These are phyloP conservation scores for Lepidurus arcticus DNA, from an alignment of 1,140 invertebrate species.

Conservation along the genomic window DNA sequence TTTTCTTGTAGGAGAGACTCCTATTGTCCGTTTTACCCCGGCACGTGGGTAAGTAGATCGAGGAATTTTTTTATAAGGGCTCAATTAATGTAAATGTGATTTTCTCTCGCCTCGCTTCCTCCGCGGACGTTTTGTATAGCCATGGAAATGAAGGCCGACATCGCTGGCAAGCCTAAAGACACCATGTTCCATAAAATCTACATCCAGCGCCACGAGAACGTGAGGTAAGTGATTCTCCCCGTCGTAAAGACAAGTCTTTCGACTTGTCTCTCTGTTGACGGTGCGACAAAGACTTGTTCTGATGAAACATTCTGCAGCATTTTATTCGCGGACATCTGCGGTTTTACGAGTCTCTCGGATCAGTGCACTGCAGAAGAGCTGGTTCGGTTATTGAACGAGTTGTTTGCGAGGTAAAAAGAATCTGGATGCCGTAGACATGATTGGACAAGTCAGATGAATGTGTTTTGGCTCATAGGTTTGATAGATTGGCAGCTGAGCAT, in stretches of 20 bases:
- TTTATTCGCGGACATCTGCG: conserved; percentile 95
- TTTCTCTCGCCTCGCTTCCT: conserved; percentile 3
- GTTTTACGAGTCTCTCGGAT: conserved; percentile 89
- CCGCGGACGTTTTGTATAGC: conserved; percentile 47
- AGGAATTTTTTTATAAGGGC: not conserved
- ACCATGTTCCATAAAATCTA: conserved; percentile 97
- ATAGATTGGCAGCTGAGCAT: conserved; percentile 81
- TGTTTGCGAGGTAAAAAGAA: conserved; percentile 72
- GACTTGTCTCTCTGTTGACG: not conserved
- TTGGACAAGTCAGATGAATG: not conserved
- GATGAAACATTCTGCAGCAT: conserved; percentile 63
- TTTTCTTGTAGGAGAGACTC: conserved; percentile 69
- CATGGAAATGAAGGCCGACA: conserved; percentile 96
- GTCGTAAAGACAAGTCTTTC: no score
- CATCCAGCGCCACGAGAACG: conserved; percentile 91
- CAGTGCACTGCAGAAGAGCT: conserved; percentile 94
- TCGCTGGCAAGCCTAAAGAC: conserved; percentile 81
- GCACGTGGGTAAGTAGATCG: conserved; percentile 56
- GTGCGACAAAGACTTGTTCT: conserved; percentile 31
- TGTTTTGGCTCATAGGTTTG: conserved; percentile 61
- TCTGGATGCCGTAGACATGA: not conserved
- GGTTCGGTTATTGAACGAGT: conserved; percentile 86
- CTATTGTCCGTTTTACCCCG: conserved; percentile 86
- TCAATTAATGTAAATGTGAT: conserved; percentile 30
- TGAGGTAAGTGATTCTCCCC: conserved; percentile 61